Conservation (phyloP, 2,113 vertebrate genomes). For the Leptobrachium ailaonicum region DNA sequence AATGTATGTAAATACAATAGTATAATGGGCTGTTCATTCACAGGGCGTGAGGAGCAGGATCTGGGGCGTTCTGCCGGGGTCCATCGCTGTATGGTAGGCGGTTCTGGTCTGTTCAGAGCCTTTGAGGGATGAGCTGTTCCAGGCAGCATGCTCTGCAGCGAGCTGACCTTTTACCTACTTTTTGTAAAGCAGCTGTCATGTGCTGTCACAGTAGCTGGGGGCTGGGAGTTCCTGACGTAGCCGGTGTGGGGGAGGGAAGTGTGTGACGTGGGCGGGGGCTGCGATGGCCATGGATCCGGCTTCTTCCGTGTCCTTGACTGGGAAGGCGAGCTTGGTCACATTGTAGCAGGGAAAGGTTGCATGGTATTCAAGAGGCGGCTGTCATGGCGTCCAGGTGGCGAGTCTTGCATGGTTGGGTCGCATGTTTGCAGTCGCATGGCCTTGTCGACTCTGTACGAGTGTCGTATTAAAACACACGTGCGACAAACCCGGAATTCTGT, state of each 20-base stretch:
- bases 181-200: conserved; percentile 31
- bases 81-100: too few relatives aligned
- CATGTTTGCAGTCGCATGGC: too few relatives aligned
- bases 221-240: conserved; percentile 30
- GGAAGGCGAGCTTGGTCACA: neutral
- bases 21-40: too few relatives aligned
- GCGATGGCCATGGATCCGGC: neutral
- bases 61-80: neutral
- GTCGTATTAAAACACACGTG: too few relatives aligned
- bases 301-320: conserved; percentile 2
- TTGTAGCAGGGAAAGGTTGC: neutral
- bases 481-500: too few relatives aligned
- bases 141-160: conserved; percentile 17
- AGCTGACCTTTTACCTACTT: conserved; percentile 48
- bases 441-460: too few relatives aligned
- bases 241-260: neutral
- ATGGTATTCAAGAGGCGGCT: too few relatives aligned
- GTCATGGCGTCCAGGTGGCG: too few relatives aligned
- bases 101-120: conserved; percentile 8
- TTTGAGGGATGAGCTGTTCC: neutral
- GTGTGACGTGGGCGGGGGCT: neutral
- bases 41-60: too few relatives aligned
- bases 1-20: too few relatives aligned
- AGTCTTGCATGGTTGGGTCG: too few relatives aligned
- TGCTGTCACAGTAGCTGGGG: conserved; percentile 28